Evolutionary conservation across 2,888 invertebrate genomes (phyloP), one percentile per base, ranked within the genome.

Genomic region (Andrena dorsata): DNA sequence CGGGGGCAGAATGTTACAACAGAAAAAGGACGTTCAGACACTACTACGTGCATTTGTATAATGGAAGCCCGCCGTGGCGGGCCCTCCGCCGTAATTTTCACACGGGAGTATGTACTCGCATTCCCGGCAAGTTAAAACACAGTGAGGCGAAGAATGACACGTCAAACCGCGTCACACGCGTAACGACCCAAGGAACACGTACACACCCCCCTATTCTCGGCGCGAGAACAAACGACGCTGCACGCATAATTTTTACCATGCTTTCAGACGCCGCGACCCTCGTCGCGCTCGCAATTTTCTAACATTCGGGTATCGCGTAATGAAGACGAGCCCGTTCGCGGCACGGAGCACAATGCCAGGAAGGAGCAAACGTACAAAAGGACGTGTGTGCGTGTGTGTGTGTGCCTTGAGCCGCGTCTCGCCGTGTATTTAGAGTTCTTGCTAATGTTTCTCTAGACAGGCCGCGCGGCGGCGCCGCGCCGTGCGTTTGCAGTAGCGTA

Each of bases 261-360:
- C 83, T 77, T 76, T 82, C 85, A 77, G 73, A 63, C 79, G 28
- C 8, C 72, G 8, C 47, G 20, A n/a, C 20, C 23, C 64, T 53
- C 28, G 61, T 61, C 51, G 76, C 51, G 65, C 26, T 70, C 58
- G 68, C 76, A 88, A 88, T 85, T 85, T 88, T 86, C 88, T 85
- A 86, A 88, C 85, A 80, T 88, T 88, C 68, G 78, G 78, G 69
- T 82, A 82, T 75, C 72, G 80, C 73, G 47, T 87, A 87, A 87
- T 79, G 83, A 85, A 85, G 83, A 82, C 65, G 75, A 72, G 76
- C 56, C 66, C 49, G 84, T 83, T 85, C 80, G 80, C 63, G 84
- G 76, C 66, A 49, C 51, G 58, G 65, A 63, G 71, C 28, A 86
- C 80, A 88, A 88, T 85, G 63, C 66, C 41, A 10, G 80, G 10